A percentile compares a stretch with the other conserved stretches of the same genome.
These are phyloP conservation scores for Galeopterus variegatus DNA, from an alignment of 2,113 vertebrate species.

Conservation along the genomic window DNA sequence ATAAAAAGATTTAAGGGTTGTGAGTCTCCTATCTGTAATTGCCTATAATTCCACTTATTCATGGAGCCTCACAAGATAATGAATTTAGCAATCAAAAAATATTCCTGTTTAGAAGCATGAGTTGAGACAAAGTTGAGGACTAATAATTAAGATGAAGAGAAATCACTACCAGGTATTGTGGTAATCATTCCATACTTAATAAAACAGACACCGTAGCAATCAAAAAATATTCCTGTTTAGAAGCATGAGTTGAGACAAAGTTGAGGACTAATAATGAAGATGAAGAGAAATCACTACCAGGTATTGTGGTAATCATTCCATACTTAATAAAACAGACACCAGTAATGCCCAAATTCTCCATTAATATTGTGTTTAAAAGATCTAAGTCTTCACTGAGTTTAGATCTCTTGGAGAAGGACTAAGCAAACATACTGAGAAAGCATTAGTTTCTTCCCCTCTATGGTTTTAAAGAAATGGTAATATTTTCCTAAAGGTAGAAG, in stretches of 20 bases:
- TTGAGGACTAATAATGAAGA: not conserved
- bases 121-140: not conserved
- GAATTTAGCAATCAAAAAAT: not conserved
- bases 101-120: not conserved
- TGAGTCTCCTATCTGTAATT: not conserved
- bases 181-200: not conserved
- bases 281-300: slow-evolving; percentile 5
- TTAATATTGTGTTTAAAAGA: not conserved
- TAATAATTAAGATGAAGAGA: slow-evolving; percentile 36
- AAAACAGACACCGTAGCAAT: no score
- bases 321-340: not conserved
- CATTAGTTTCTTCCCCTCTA: not conserved
- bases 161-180: not conserved
- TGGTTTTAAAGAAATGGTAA: not conserved
- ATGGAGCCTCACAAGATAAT: not conserved
- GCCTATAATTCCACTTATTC: not conserved
- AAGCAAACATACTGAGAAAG: slow-evolving; percentile 9
- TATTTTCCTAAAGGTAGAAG: not conserved
- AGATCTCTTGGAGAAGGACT: not conserved
- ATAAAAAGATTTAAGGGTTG: not conserved
- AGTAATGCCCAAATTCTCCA: not conserved
- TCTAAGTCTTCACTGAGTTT: not conserved
- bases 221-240: not conserved
- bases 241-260: not conserved
- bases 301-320: not conserved